These are phyloP conservation scores for Enteromius paludinosus DNA, from an alignment of 2,797 vertebrate genomes.

Conservation along the genomic window DNA sequence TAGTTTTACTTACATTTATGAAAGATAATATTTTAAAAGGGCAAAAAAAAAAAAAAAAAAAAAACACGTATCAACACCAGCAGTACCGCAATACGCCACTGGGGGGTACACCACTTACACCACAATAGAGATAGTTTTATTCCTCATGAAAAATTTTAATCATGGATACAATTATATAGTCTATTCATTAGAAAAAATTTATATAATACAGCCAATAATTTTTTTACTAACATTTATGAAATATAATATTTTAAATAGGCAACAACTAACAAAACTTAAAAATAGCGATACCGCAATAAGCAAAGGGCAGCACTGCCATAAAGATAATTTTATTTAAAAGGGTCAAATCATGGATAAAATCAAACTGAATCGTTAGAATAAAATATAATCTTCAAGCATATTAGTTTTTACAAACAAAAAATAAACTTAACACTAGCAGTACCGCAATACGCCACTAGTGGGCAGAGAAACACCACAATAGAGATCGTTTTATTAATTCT, in stretches of 20 bases:
- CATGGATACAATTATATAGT: no score
- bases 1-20: background rate
- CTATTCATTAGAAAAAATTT: no score
- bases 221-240: background rate
- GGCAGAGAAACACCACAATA: background rate
- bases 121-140: background rate
- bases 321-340: background rate
- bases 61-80: no score
- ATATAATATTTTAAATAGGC: background rate
- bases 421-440: no score
- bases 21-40: background rate
- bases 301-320: no score
- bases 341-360: background rate
- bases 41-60: no score
- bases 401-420: background rate
- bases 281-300: background rate
- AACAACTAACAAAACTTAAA: background rate
- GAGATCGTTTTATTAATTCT: background rate
- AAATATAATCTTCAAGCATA: background rate
- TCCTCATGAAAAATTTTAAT: background rate
- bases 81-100: background rate
- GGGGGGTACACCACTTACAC: background rate
- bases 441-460: background rate
- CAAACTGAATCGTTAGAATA: background rate
- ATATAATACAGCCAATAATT: background rate